Evolutionary conservation across 2,797 vertebrate species (phyloP).

Genomic region (Cryptoblepharus egeriae): DNA sequence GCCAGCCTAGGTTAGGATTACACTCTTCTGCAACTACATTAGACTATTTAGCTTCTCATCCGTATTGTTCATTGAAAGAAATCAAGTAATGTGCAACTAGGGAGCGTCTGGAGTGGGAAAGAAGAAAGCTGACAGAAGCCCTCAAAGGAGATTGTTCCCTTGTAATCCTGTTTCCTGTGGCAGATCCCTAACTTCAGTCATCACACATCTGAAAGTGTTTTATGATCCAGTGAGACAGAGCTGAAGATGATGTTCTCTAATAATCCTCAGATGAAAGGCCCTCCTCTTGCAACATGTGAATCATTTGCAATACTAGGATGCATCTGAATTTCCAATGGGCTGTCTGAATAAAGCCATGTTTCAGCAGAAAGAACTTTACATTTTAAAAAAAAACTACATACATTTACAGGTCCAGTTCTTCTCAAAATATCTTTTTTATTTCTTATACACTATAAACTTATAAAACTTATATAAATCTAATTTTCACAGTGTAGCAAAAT

Average conservation of each 20-base stretch:
- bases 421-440: too few species aligned
- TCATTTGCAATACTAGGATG: not conserved
- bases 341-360: not conserved
- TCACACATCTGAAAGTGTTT: constrained; percentile 3
- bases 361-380: not conserved
- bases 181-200: not conserved
- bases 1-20: too few species aligned
- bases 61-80: not conserved
- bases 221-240: not conserved
- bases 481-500: too few species aligned
- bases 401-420: not conserved
- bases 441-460: too few species aligned
- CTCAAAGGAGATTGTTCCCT: not conserved
- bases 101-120: not conserved
- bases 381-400: too few species aligned
- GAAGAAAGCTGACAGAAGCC: not conserved
- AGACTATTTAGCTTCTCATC: too few species aligned
- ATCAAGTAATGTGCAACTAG: not conserved
- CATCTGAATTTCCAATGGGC: not conserved
- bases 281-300: not conserved
- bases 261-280: not conserved
- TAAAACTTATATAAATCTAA: too few species aligned
- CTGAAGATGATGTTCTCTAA: not conserved
- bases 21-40: too few species aligned
- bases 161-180: constrained; percentile 19